These are phyloP conservation scores for Plecturocebus donacophilus DNA, from an alignment of 2,113 vertebrate species.

Conservation along the genomic window DNA sequence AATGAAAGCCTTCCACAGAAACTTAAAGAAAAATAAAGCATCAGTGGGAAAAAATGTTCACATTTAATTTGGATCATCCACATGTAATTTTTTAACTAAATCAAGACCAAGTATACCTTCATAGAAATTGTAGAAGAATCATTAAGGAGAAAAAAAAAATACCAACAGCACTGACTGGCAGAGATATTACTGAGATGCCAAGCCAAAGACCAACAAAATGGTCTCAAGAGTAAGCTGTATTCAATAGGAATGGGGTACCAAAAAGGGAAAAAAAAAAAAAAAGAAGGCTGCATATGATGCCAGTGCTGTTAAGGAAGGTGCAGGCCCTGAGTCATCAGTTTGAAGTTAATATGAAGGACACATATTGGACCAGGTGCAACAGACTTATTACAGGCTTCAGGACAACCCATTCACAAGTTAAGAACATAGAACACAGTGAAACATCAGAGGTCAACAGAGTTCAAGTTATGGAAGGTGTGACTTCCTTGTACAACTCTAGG, in stretches of 20 bases:
- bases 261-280: neutral
- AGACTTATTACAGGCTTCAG: neutral
- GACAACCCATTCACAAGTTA: neutral
- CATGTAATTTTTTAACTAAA: constrained; percentile 24
- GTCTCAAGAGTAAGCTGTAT: neutral
- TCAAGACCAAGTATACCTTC: neutral
- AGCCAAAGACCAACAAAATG: neutral
- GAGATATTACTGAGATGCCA: neutral
- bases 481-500: neutral
- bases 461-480: neutral
- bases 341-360: neutral
- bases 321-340: neutral
- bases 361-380: neutral
- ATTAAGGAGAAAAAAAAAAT: neutral
- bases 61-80: constrained; percentile 35
- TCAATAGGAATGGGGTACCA: neutral
- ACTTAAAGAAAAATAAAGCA: constrained; percentile 1
- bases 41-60: neutral
- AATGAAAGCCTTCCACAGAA: constrained; percentile 20
- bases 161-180: neutral
- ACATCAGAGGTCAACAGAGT: neutral
- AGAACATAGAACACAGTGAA: neutral
- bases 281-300: neutral
- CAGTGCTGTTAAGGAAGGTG: neutral
- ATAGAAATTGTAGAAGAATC: neutral